phyloP scores from a whole-genome alignment of 2,888 invertebrate species.

The Ectemnius continuus region DNA sequence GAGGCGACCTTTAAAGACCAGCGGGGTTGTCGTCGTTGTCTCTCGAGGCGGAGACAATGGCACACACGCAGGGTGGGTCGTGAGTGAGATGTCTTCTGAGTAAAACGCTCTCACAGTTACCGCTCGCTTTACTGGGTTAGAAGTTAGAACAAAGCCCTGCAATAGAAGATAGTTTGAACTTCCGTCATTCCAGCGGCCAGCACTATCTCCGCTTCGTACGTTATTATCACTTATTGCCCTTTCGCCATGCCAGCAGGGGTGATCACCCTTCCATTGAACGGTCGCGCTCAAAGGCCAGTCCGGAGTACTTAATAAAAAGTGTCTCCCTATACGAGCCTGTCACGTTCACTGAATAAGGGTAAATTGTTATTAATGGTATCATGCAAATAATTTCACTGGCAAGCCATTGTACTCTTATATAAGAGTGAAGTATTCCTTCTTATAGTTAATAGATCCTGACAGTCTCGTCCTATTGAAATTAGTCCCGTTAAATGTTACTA shows the following conservation, averaged over 20 bases:
- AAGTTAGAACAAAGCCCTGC: constrained; percentile 30
- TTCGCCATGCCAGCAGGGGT: constrained; percentile 38
- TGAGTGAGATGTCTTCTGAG: constrained; percentile 11
- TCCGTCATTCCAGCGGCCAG: constrained; percentile 64
- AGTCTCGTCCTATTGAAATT: no score
- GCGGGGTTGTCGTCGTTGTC: constrained; percentile 26
- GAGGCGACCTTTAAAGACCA: constrained; percentile 60
- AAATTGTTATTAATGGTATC: constrained; percentile 2
- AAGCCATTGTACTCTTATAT: no score
- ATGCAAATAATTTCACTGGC: neutral
- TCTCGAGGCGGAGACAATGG: constrained; percentile 18
- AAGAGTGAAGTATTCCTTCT: no score
- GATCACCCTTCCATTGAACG: constrained; percentile 47
- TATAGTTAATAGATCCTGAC: no score
- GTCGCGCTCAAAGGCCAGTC: constrained; percentile 39
- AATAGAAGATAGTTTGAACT: constrained; percentile 60
- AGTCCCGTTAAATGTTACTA: no score
- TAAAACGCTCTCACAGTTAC: constrained; percentile 41
- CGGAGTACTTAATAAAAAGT: constrained; percentile 40
- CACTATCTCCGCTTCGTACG: constrained; percentile 55
- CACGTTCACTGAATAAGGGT: constrained; percentile 5
- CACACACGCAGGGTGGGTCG: constrained; percentile 18
- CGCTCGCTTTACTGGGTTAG: constrained; percentile 37
- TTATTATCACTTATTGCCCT: constrained; percentile 62
- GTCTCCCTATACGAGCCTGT: neutral